Conservation (phyloP, 2,888 invertebrate genomes). For the Xylocampa areola region DNA sequence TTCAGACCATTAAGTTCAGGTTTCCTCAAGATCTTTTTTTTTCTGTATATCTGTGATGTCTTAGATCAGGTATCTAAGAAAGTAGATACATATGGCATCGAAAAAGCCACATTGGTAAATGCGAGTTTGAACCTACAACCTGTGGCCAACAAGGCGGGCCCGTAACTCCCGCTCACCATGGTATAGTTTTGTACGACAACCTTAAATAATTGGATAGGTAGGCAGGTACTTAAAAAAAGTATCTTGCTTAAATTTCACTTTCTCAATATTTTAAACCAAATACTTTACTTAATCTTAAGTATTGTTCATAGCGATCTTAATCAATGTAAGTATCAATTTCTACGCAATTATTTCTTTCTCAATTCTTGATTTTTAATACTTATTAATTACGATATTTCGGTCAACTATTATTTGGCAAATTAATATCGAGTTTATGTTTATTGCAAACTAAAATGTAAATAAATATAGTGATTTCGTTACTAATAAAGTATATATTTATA, state of each 20-base stretch:
- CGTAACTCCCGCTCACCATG: no score
- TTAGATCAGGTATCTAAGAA: no score
- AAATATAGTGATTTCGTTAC: not conserved
- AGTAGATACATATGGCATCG: no score
- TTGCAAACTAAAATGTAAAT: not conserved
- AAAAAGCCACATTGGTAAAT: no score
- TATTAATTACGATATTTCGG: not conserved
- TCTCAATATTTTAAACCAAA: conserved; percentile 8
- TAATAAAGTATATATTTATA: conserved; percentile 28
- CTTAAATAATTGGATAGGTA: no score
- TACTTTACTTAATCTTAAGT: conserved; percentile 1
- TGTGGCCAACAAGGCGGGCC: no score
- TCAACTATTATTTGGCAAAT: conserved; percentile 2
- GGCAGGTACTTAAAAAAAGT: not conserved
- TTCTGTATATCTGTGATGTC: no score
- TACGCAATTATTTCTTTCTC: not conserved
- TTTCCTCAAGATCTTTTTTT: no score
- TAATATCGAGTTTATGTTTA: conserved; percentile 9
- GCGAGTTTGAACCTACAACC: no score
- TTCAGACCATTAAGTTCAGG: no score
- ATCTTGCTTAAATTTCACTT: conserved; percentile 18
- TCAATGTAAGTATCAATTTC: not conserved
- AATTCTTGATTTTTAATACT: conserved; percentile 13
- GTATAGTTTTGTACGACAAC: no score
- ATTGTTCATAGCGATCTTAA: not conserved